Conservation (phyloP, 2,888 invertebrate species). For the Pollenia griseotomentosa region DNA sequence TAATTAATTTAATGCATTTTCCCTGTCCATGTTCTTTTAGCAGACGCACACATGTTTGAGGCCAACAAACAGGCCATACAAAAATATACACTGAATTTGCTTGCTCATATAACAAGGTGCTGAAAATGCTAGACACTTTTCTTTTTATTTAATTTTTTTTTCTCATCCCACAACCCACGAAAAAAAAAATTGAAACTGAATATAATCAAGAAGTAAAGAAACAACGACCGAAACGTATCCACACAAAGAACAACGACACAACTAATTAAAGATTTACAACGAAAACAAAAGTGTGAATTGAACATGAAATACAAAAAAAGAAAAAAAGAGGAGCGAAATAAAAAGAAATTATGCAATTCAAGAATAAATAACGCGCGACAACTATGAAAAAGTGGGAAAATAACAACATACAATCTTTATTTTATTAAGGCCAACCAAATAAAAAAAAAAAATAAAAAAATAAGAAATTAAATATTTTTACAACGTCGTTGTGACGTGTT, state of each 20-base stretch:
- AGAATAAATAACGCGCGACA: conserved; percentile 26
- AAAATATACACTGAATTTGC: conserved; percentile 7
- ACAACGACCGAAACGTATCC: neutral
- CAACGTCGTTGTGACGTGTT: conserved; percentile 43
- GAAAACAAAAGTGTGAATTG: conserved; percentile 64
- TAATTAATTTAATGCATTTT: conserved; percentile 64
- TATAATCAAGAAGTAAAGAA: neutral
- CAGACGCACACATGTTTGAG: conserved; percentile 56
- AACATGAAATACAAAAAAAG: conserved; percentile 26
- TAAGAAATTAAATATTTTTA: conserved; percentile 6
- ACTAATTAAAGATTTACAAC: conserved; percentile 61
- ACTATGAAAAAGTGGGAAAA: neutral
- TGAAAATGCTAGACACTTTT: conserved; percentile 48
- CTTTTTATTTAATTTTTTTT: conserved; percentile 4
- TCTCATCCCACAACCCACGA: conserved; percentile 55
- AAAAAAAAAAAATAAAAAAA: neutral
- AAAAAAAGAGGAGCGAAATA: neutral
- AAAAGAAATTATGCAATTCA: conserved; percentile 59
- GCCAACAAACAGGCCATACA: conserved; percentile 8
- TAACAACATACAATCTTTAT: conserved; percentile 6
- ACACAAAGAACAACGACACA: conserved; percentile 58
- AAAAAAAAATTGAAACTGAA: conserved; percentile 42
- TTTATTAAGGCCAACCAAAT: conserved; percentile 53
- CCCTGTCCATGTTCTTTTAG: conserved; percentile 44
- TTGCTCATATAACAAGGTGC: conserved; percentile 31